These are phyloP conservation scores for Lepidurus couesii DNA, from an alignment of 1,140 invertebrate species.

Conservation along the genomic window DNA sequence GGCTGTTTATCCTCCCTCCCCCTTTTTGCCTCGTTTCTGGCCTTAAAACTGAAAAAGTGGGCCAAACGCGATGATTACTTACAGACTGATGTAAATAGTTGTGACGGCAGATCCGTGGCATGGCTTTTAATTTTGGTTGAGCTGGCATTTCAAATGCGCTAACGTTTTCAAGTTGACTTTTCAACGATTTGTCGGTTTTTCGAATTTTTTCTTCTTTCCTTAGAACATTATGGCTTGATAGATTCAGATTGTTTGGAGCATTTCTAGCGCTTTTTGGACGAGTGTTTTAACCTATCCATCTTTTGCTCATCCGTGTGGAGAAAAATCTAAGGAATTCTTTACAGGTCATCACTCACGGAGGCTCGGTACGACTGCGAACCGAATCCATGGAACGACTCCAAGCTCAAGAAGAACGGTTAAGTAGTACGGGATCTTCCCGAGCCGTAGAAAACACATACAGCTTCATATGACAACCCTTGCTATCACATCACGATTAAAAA, in stretches of 20 bases:
- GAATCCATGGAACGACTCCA: constrained; percentile 62
- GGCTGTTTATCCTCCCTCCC: neutral
- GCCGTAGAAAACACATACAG: constrained; percentile 68
- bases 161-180: too few relatives aligned
- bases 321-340: neutral
- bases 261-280: too few relatives aligned
- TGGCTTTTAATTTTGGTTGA: too few relatives aligned
- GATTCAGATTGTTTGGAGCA: too few relatives aligned
- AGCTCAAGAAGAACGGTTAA: constrained; percentile 46
- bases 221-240: too few relatives aligned
- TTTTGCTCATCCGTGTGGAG: neutral
- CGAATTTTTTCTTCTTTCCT: too few relatives aligned
- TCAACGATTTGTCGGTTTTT: too few relatives aligned
- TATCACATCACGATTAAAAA: neutral
- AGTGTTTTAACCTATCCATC: neutral
- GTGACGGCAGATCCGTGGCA: too few relatives aligned
- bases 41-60: neutral
- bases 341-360: constrained; percentile 55
- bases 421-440: constrained; percentile 44
- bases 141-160: too few relatives aligned
- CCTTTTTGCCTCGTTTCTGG: neutral
- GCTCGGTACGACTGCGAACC: constrained; percentile 59
- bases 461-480: constrained; percentile 54
- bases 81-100: too few relatives aligned
- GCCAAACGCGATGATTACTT: neutral